Evolutionary conservation across 1,140 invertebrate species (phyloP).

Genomic region (Brachionus calyciflorus): DNA sequence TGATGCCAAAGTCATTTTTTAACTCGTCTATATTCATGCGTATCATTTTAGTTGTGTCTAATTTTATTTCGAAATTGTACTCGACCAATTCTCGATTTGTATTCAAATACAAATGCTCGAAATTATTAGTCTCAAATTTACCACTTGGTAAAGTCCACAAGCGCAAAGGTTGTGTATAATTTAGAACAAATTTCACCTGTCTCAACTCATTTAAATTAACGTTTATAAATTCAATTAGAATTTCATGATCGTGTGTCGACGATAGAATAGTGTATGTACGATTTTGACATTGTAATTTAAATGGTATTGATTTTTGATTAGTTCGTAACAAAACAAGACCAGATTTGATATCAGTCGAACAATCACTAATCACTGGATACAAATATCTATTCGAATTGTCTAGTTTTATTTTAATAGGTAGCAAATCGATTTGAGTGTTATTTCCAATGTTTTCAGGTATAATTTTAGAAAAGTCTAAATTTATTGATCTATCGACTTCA

Average conservation of each 20-base stretch:
- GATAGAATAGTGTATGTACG: constrained; percentile 33
- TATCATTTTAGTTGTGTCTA: constrained; percentile 1
- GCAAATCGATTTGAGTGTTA: neutral
- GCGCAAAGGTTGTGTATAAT: neutral
- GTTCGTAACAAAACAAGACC: neutral
- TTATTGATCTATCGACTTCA: neutral
- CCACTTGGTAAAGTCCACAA: neutral
- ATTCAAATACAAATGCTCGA: constrained; percentile 19
- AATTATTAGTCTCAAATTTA: constrained; percentile 32
- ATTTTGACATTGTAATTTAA: constrained; percentile 13
- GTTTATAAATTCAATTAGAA: constrained; percentile 30
- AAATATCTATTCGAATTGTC: neutral
- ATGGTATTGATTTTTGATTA: constrained; percentile 4
- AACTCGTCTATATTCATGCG: constrained; percentile 5
- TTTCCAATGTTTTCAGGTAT: constrained; percentile 9
- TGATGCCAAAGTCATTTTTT: constrained; percentile 31
- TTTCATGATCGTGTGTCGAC: constrained; percentile 16
- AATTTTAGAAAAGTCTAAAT: constrained; percentile 19
- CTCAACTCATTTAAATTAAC: constrained; percentile 9
- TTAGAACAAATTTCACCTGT: constrained; percentile 15
- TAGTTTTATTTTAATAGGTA: constrained; percentile 17
- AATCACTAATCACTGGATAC: constrained; percentile 23
- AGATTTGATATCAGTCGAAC: constrained; percentile 34
- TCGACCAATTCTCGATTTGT: constrained; percentile 5
- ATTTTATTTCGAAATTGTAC: constrained; percentile 7